These are phyloP conservation scores for Zeuzera pyrina DNA, from an alignment of 2,888 invertebrate genomes.

Conservation along the genomic window DNA sequence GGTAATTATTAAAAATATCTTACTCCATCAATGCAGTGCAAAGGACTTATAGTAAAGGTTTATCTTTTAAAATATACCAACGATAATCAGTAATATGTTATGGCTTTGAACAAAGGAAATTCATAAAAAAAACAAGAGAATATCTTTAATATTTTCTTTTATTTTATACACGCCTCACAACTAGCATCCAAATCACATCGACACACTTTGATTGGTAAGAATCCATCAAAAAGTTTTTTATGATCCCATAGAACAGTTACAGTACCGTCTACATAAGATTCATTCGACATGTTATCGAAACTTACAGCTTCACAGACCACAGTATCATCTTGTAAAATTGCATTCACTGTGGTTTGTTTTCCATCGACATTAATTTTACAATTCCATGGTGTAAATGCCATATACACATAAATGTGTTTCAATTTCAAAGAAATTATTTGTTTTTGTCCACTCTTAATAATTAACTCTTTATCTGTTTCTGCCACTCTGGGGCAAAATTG, in stretches of 20 bases:
- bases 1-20: too few relatives aligned
- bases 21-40: too few relatives aligned
- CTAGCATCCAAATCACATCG: slow-evolving; percentile 40
- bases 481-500: slow-evolving; percentile 45
- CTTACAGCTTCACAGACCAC: slow-evolving; percentile 39
- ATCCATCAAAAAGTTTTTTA: slow-evolving; percentile 44
- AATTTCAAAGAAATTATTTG: slow-evolving; percentile 37
- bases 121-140: too few relatives aligned
- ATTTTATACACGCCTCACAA: slow-evolving; percentile 32
- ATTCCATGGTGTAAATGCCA: slow-evolving; percentile 57
- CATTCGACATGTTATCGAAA: slow-evolving; percentile 33
- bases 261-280: slow-evolving; percentile 30
- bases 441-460: slow-evolving; percentile 36
- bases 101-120: too few relatives aligned
- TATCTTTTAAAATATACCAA: too few relatives aligned
- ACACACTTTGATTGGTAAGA: slow-evolving; percentile 35
- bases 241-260: slow-evolving; percentile 46
- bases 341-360: slow-evolving; percentile 26
- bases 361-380: slow-evolving; percentile 33
- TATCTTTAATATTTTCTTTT: slow-evolving; percentile 1
- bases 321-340: slow-evolving; percentile 33
- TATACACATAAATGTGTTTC: slow-evolving; percentile 51
- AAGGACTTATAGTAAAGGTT: too few relatives aligned
- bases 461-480: slow-evolving; percentile 26
- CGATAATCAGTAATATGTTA: too few relatives aligned